Conservation (phyloP, 2,113 vertebrate species). For the Cyanoderma ruficeps region DNA sequence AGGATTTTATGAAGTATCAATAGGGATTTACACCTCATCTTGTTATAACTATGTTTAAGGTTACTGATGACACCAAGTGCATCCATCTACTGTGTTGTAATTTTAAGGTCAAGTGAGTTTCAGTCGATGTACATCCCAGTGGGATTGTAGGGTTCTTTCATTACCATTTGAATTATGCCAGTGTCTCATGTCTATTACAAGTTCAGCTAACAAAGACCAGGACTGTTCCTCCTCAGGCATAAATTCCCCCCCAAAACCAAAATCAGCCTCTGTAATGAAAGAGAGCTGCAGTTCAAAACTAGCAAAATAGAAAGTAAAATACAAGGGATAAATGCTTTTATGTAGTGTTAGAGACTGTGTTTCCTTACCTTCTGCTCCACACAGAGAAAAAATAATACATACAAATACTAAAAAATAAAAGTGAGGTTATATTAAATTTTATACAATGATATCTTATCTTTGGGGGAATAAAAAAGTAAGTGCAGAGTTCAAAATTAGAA, state of each 20-base stretch:
- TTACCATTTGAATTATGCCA: neutral
- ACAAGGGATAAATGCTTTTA: neutral
- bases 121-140: neutral
- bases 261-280: neutral
- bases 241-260: neutral
- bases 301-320: neutral
- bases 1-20: neutral
- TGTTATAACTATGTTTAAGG: neutral
- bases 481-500: neutral
- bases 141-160: neutral
- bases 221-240: neutral
- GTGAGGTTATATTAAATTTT: neutral
- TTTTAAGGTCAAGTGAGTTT: neutral
- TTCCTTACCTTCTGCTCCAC: neutral
- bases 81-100: neutral
- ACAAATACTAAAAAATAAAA: slow-evolving; percentile 22
- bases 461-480: neutral
- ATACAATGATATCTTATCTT: neutral
- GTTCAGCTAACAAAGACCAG: neutral
- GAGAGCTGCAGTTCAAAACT: neutral
- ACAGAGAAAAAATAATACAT: slow-evolving; percentile 11
- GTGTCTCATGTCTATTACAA: neutral
- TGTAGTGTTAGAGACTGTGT: neutral
- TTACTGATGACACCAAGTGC: neutral
- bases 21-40: neutral